phyloP scores from a whole-genome alignment of 1,140 invertebrate genomes.

The Pantala flavescens region DNA sequence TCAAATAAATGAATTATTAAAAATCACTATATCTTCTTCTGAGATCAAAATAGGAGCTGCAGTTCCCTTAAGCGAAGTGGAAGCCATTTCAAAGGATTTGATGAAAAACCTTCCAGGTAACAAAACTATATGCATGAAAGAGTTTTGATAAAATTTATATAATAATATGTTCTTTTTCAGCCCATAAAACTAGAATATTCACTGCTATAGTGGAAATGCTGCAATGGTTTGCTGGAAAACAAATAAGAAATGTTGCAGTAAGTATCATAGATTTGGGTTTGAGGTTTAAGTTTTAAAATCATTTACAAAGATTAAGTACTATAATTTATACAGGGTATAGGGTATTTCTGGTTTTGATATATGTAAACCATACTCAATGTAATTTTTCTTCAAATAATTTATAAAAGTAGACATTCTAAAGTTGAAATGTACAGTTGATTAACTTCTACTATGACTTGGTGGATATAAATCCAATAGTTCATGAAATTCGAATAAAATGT shows the following conservation, averaged over 20 bases:
- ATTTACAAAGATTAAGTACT: too few species aligned
- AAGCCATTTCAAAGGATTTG: slow-evolving; percentile 45
- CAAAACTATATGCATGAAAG: slow-evolving; percentile 24
- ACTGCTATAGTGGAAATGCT: slow-evolving; percentile 71
- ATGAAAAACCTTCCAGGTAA: slow-evolving; percentile 33
- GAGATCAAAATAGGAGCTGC: slow-evolving; percentile 66
- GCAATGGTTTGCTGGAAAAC: slow-evolving; percentile 88
- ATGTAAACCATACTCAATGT: too few species aligned
- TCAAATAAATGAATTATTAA: slow-evolving; percentile 57
- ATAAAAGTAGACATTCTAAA: too few species aligned
- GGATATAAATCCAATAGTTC: too few species aligned
- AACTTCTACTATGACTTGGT: too few species aligned
- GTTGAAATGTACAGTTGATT: too few species aligned
- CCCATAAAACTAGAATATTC: slow-evolving; percentile 52
- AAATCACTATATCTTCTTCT: slow-evolving; percentile 40
- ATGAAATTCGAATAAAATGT: too few species aligned
- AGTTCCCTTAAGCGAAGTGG: slow-evolving; percentile 66
- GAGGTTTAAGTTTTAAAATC: slow-evolving; percentile 16
- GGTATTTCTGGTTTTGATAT: too few species aligned
- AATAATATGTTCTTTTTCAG: neutral
- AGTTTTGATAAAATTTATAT: neutral
- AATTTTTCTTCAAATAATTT: too few species aligned
- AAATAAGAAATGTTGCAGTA: slow-evolving; percentile 75
- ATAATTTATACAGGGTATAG: too few species aligned
- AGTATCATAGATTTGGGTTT: slow-evolving; percentile 29